Evolutionary conservation across 2,113 vertebrate species (phyloP).

Genomic region (Burhinus oedicnemus): DNA sequence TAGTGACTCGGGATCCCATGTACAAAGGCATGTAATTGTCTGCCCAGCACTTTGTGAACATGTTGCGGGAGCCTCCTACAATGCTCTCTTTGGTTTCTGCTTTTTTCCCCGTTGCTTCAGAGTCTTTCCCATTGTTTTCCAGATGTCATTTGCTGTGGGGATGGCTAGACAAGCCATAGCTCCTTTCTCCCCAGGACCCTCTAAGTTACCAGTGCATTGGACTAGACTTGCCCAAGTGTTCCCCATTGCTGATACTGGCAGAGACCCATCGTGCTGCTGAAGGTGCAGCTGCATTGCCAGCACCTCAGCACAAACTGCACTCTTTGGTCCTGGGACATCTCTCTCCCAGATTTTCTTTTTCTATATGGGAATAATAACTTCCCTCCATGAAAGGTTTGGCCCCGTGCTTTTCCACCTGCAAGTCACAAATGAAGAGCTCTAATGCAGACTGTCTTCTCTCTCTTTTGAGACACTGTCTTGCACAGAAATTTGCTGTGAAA

Average conservation of each 20-base stretch:
- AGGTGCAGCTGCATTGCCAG: not conserved
- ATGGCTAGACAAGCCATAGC: not conserved
- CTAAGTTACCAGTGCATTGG: accelerated
- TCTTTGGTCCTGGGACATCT: not conserved
- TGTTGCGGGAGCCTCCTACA: not conserved
- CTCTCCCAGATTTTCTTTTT: not conserved
- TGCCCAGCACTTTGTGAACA: not conserved
- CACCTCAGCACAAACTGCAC: not conserved
- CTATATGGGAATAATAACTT: not conserved
- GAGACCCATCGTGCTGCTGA: accelerated
- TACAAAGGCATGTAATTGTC: not conserved
- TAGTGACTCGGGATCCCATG: not conserved
- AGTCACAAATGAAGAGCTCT: not conserved
- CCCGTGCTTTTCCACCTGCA: not conserved
- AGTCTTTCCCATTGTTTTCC: not conserved
- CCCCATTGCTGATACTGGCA: not conserved
- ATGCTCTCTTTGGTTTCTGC: not conserved
- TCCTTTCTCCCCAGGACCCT: not conserved
- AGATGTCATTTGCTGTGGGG: not conserved
- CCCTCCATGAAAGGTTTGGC: not conserved
- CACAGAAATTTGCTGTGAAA: not conserved
- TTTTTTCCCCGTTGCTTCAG: not conserved
- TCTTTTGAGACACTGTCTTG: not conserved
- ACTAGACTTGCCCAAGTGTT: not conserved
- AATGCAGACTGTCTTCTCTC: not conserved